phyloP scores from a whole-genome alignment of 2,888 invertebrate species.

The Mythimna vitellina region DNA sequence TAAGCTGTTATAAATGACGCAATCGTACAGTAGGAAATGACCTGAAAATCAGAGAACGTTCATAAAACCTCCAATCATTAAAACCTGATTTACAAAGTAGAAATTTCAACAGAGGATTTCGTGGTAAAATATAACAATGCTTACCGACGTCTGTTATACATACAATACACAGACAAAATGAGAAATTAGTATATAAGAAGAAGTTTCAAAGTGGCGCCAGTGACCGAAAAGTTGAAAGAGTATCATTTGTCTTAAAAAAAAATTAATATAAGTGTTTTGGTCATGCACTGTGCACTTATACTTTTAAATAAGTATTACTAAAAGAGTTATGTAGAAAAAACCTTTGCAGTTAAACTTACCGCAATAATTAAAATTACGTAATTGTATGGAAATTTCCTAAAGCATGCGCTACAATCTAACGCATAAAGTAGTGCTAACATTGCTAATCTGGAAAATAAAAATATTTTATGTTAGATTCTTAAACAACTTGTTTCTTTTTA shows the following conservation, averaged over 20 bases:
- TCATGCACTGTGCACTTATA: too few relatives aligned
- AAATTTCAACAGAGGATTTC: not conserved
- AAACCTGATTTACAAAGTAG: not conserved
- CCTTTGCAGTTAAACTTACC: constrained; percentile 40
- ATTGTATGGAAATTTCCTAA: constrained; percentile 55
- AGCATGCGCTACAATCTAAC: constrained; percentile 50
- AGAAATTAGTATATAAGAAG: too few relatives aligned
- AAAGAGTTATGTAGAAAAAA: not conserved
- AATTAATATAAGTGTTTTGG: too few relatives aligned
- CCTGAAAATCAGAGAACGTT: constrained; percentile 22
- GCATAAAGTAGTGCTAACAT: constrained; percentile 46
- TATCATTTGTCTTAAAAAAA: too few relatives aligned
- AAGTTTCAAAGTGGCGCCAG: too few relatives aligned
- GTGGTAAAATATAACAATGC: not conserved
- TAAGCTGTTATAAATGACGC: constrained; percentile 56
- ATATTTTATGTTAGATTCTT: not conserved
- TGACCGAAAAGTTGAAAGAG: too few relatives aligned
- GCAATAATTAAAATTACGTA: constrained; percentile 52
- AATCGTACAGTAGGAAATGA: constrained; percentile 35
- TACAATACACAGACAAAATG: too few relatives aligned
- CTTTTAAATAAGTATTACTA: too few relatives aligned
- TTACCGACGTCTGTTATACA: too few relatives aligned
- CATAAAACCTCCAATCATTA: not conserved
- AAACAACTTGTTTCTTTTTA: not conserved
- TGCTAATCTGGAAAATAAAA: constrained; percentile 26